Conservation (phyloP, 2,888 invertebrate genomes). For the Spatulosminthurus flaviceps region DNA sequence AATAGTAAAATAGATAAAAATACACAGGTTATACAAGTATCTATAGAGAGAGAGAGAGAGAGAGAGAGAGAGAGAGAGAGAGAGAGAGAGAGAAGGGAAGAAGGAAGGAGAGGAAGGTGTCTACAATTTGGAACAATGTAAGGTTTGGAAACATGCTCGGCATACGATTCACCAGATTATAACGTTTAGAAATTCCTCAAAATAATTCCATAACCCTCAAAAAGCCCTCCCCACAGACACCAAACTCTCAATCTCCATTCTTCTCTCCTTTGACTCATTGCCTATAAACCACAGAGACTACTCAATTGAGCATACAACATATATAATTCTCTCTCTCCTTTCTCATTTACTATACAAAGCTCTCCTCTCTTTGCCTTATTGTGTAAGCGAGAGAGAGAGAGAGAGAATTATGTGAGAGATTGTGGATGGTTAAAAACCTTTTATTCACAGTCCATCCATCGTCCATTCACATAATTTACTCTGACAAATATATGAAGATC, state of each 20-base stretch:
- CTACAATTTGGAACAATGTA: constrained; percentile 42
- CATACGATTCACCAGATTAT: constrained; percentile 62
- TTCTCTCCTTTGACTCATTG: constrained; percentile 26
- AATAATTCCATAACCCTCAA: not conserved
- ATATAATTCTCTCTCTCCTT: not conserved
- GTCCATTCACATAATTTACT: constrained; percentile 3
- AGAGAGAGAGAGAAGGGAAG: too few relatives aligned
- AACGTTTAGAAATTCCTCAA: constrained; percentile 49
- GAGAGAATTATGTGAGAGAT: too few relatives aligned
- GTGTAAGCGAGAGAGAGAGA: too few relatives aligned
- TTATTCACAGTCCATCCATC: constrained; percentile 6
- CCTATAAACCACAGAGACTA: constrained; percentile 11
- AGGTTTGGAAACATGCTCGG: constrained; percentile 54
- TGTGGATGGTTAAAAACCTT: not conserved
- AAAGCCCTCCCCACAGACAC: constrained; percentile 6
- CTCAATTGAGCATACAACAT: not conserved
- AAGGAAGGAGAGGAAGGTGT: not conserved
- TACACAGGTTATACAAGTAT: too few relatives aligned
- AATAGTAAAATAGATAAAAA: constrained; percentile 25
- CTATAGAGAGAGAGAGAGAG: too few relatives aligned
- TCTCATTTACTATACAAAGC: constrained; percentile 3
- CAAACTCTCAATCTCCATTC: constrained; percentile 17
- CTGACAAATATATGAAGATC: not conserved
- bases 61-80: too few relatives aligned
- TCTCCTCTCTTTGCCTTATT: too few relatives aligned